These are phyloP conservation scores for Yponomeuta malinellus DNA, from an alignment of 2,888 invertebrate genomes.

Conservation along the genomic window DNA sequence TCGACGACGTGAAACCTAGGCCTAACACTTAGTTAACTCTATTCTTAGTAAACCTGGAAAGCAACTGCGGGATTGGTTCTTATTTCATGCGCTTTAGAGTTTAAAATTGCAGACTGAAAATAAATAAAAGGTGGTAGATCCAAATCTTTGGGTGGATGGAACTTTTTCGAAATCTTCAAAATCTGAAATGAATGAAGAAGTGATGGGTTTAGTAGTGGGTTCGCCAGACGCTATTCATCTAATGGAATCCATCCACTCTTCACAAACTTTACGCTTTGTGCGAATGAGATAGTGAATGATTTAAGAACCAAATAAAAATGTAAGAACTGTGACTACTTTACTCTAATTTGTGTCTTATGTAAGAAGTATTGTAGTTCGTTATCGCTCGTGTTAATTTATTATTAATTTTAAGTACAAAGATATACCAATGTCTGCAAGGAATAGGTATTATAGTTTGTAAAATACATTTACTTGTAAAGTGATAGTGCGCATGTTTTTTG, in stretches of 20 bases:
- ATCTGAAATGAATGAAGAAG: too few relatives aligned
- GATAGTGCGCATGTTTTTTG: background rate
- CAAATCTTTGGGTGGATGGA: too few relatives aligned
- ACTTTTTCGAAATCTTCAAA: too few relatives aligned
- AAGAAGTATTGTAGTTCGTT: background rate
- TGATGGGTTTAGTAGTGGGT: too few relatives aligned
- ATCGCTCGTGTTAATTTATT: background rate
- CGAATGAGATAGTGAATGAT: background rate
- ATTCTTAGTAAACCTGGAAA: background rate
- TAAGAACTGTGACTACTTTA: background rate
- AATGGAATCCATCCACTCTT: too few relatives aligned
- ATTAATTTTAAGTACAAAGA: background rate
- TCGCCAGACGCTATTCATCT: too few relatives aligned
- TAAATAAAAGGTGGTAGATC: background rate
- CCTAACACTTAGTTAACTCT: conserved; percentile 18
- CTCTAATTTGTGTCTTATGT: background rate
- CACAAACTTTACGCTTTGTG: too few relatives aligned
- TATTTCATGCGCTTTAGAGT: background rate
- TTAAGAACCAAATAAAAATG: background rate
- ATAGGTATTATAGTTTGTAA: too few relatives aligned
- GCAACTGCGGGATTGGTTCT: background rate
- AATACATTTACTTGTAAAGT: background rate
- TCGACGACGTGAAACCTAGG: conserved; percentile 77
- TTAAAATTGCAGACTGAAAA: background rate
- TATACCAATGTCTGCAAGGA: too few relatives aligned